Base-by-base conservation (phyloP, 2,113 vertebrate genomes). In the Charadrius vociferus region DNA sequence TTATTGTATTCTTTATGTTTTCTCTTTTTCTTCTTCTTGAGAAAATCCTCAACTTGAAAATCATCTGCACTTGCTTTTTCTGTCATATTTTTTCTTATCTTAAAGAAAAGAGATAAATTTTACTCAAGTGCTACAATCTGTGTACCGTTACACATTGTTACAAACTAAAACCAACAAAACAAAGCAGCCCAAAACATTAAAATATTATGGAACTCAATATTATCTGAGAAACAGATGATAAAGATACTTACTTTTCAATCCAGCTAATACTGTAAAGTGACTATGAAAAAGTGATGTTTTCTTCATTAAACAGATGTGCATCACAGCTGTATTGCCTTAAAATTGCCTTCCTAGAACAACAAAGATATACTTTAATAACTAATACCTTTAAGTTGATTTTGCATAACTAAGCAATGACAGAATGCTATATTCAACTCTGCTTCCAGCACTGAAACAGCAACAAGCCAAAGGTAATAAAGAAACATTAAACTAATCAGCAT, bases 1-100 rank as follows among this genome's bases (percentile, higher is more conserved):
- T 18, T 9, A 3, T 4, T 4, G 19, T 22, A 2, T 19, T 63
- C 10, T 10, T 4, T 30, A 9, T 6, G 16, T 43, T 94, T 96
- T 78, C 45, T 97, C 61, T 68, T 98, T 36, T 94, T 95, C 56
- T 90, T 95, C 36, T 93, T 98, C 90, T 97, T 98, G 10, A 55
- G 2, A 72, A 68, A 72, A 47, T 56, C 30, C 14, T 52, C 43
- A 34, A 39, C 56, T 49, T 84, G 80, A 16, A 87, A 85, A 68
- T 92, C 88, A 70, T 32, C 71, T 89, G 37, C 29, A 22, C 4
- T 78, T 11, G 52, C 20, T 22, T 52, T 23, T 52, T 10, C 65
- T 73, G 89, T 93, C 97, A 97, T 97, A 26, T 73, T 45, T 77
- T 29, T 16, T 29, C 61, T 81, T 68, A 93, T 79, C 97, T 98